Base-by-base conservation (phyloP, 2,797 vertebrate species). In the Sphenopsis melanotis region DNA sequence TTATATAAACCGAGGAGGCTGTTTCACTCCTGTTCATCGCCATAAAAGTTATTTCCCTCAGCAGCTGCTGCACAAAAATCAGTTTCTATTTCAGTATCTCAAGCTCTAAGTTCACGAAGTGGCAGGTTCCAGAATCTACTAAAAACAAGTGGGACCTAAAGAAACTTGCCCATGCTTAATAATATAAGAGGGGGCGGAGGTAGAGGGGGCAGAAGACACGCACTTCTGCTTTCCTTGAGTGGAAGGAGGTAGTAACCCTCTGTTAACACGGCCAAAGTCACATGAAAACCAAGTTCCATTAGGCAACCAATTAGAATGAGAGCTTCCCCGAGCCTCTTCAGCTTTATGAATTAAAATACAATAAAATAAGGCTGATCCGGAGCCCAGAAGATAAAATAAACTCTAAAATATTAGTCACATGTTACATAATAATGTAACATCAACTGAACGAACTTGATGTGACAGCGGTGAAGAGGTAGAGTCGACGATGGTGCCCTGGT, bases 141-240 rank as follows among this genome's bases (percentile, higher is more conserved):
- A 60, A 89, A 92, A 82, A 13, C 77, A 84, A 93, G 49, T 1
- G 56, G 5, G 21, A 87, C 14, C 59, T 76, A 47, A 39, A 83
- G 49, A 87, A 86, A 77, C 47, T 52, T 53, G 30, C 52, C 89
- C 44, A 82, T 71, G 52, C 90, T 96, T 84, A 88, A 60, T 30
- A 61, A 21, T 12, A 17, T 32, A 12, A 6, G 18, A 16, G n/a
- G 59, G 27, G 11, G 5, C 19, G 23, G 69, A 83, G 90, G 52
- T 59, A 95, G 65, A 30, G 5, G 7, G 12, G 8, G 20, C 4
- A 47, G 29, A 52, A 47, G 13, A 47, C 70, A 55, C 5, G 41
- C 49, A 83, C 96, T 97, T 93, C 90, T 93, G 96, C 95, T 96
- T 96, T 84, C 65, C 34, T 1, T 32, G 44, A 86, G 70, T 69